Base-by-base conservation (phyloP, 2,797 vertebrate genomes). In the Pangasius macronema region DNA sequence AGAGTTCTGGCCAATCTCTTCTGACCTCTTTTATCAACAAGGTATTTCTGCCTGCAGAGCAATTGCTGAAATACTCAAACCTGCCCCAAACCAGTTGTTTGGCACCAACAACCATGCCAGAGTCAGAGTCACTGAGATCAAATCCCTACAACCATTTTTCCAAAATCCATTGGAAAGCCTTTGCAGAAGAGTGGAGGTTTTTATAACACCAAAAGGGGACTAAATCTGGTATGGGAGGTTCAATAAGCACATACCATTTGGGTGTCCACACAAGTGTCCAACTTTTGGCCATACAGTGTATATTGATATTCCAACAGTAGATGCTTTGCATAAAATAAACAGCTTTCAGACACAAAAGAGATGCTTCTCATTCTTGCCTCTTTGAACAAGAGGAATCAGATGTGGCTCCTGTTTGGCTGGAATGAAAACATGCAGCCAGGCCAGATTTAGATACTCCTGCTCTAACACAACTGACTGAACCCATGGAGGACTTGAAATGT, bases 391-490 rank as follows among this genome's bases (percentile, higher is more conserved):
- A 22, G 76, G n/a, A 33, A 22, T 57, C 22, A 61, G 33, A 16
- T 42, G 55, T 81, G 77, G 10, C 30, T 36, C 18, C 33, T 59
- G 57, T 11, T 42, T 81, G 36, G 6, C 57, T 61, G 24, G 13
- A 81, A 16, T 42, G 36, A 81, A 82, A 82, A 49, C 27, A 14
- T 5, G 27, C 24, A 82, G 1, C 22, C 16, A 61, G 1, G 4
- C 42, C 27, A 65, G 42, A 65, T 82, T 82, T 82, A 82, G 36
- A 82, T 63, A 9, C 59, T 80, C 55, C 55, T 81, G 22, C 33
- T 42, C 3, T 63, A 63, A n/a, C 5, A 61, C 13, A 42, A 16
- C 10, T 59, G 20, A 59, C 53, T 36, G 9, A 36, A 27, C 10
- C 5, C 24, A 27, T 82, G 13, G 55, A 51, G 46, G 27, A 53